Conservation (phyloP, 1,140 invertebrate genomes). For the Mizuhopecten yessoensis region DNA sequence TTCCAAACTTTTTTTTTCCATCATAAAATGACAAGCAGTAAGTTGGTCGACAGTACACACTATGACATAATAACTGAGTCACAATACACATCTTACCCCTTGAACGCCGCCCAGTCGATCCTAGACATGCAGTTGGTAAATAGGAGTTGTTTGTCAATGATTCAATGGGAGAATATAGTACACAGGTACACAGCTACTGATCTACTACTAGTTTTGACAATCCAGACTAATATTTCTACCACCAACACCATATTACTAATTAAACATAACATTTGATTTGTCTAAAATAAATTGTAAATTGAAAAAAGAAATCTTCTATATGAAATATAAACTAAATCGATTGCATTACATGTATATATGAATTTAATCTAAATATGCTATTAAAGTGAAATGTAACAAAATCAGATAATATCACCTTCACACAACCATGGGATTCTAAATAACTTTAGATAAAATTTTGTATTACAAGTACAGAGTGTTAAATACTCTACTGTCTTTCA, state of each 20-base stretch:
- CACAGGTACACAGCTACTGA: background rate
- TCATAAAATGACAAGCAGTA: background rate
- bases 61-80: background rate
- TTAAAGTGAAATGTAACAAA: no score
- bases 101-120: background rate
- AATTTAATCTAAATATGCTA: no score
- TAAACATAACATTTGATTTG: no score
- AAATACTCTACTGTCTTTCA: no score
- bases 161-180: background rate
- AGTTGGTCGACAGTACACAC: background rate
- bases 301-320: no score
- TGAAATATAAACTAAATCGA: no score
- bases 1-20: no score
- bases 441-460: no score
- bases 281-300: no score
- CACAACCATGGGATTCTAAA: background rate
- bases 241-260: background rate
- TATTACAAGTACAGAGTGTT: no score
- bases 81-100: conserved; percentile 32
- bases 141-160: background rate
- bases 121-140: background rate
- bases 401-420: background rate
- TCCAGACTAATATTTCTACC: background rate
- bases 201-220: background rate
- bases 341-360: no score